phyloP scores from a whole-genome alignment of 2,888 invertebrate species.

The Papilio protenor region DNA sequence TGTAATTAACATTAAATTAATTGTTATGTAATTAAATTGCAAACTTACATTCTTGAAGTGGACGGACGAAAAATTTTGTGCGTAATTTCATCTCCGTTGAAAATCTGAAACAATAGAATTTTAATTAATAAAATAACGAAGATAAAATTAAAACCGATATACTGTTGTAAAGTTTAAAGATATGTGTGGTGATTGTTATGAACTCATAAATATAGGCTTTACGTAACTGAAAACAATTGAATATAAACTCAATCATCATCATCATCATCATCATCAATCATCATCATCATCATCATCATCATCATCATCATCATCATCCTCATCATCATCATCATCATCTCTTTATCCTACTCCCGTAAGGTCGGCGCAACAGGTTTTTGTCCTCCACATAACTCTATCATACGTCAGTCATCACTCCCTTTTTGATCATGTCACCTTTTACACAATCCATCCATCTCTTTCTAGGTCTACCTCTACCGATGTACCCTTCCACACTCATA shows the following conservation, averaged over 20 bases:
- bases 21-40: neutral
- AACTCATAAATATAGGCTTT: neutral
- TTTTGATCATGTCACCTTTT: too few relatives aligned
- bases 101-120: slow-evolving; percentile 72
- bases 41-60: slow-evolving; percentile 72
- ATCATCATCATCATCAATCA: too few relatives aligned
- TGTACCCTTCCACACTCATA: too few relatives aligned
- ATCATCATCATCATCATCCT: too few relatives aligned
- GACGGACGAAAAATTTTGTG: slow-evolving; percentile 80
- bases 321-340: too few relatives aligned
- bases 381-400: too few relatives aligned
- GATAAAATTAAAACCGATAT: slow-evolving; percentile 29
- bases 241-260: slow-evolving; percentile 48
- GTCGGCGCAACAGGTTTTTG: too few relatives aligned
- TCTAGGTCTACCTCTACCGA: too few relatives aligned
- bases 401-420: too few relatives aligned
- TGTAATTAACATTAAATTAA: neutral
- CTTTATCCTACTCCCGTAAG: too few relatives aligned
- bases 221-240: slow-evolving; percentile 44
- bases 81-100: slow-evolving; percentile 70
- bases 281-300: too few relatives aligned
- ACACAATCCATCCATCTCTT: too few relatives aligned
- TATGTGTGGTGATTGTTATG: neutral
- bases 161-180: neutral
- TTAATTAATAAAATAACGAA: slow-evolving; percentile 27